phyloP scores from a whole-genome alignment of 2,888 invertebrate species.

The Teleogryllus oceanicus region DNA sequence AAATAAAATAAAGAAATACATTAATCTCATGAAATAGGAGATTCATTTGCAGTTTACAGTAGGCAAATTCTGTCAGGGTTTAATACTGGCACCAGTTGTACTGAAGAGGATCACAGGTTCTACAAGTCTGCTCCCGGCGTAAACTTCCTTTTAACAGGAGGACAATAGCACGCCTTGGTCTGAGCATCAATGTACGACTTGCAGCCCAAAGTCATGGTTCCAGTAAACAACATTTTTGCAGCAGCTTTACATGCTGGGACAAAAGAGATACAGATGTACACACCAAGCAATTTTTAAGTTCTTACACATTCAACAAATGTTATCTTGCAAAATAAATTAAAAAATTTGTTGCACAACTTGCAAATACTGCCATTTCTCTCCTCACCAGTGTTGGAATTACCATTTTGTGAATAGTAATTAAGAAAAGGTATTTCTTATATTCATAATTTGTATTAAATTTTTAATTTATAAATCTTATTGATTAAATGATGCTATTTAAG shows the following conservation, averaged over 20 bases:
- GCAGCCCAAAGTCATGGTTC: constrained; percentile 81
- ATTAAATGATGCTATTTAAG: too few relatives aligned
- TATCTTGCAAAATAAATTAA: too few relatives aligned
- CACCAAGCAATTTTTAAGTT: too few relatives aligned
- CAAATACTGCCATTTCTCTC: too few relatives aligned
- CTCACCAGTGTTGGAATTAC: too few relatives aligned
- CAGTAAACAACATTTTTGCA: constrained; percentile 80
- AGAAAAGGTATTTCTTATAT: too few relatives aligned
- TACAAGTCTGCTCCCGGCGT: constrained; percentile 25
- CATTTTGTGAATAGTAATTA: too few relatives aligned
- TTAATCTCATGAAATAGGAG: background rate
- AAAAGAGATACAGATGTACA: too few relatives aligned
- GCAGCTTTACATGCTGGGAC: constrained; percentile 74
- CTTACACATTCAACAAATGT: too few relatives aligned
- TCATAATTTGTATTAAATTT: too few relatives aligned
- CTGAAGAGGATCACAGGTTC: constrained; percentile 11
- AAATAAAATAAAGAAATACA: background rate
- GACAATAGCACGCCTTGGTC: constrained; percentile 76
- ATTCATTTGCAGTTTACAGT: background rate
- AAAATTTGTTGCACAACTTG: too few relatives aligned
- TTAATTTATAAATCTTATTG: too few relatives aligned
- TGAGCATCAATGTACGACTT: constrained; percentile 83
- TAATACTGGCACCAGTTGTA: background rate
- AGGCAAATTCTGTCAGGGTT: background rate
- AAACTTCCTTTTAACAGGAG: constrained; percentile 49